These are phyloP conservation scores for Misgurnus anguillicaudatus DNA, from an alignment of 2,113 vertebrate genomes.

Conservation along the genomic window DNA sequence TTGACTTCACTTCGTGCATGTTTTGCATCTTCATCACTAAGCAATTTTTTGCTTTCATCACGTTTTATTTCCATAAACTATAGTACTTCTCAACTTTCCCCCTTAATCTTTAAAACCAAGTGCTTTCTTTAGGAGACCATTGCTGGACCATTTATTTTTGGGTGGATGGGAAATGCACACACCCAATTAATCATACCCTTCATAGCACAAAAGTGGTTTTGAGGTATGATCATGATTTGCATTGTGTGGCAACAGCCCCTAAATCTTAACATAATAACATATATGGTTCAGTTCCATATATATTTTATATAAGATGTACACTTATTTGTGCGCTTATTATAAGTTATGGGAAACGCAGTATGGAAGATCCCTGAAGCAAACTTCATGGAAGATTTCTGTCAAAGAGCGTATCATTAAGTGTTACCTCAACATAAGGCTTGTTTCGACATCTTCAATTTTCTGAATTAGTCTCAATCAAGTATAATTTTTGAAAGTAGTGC, in stretches of 20 bases:
- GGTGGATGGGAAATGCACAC: conserved; percentile 73
- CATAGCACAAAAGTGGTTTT: conserved; percentile 59
- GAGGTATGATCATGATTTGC: conserved; percentile 64
- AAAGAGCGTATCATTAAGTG: conserved; percentile 70
- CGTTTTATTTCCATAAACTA: conserved; percentile 66
- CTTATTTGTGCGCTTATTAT: conserved; percentile 27
- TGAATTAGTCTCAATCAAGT: conserved; percentile 75
- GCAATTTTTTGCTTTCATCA: conserved; percentile 61
- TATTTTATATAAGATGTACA: conserved; percentile 42
- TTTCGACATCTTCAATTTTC: conserved; percentile 62
- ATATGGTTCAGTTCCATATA: conserved; percentile 53
- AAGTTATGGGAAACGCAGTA: conserved; percentile 23
- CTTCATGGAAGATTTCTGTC: conserved; percentile 62
- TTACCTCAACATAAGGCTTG: conserved; percentile 56
- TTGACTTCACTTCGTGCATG: background rate
- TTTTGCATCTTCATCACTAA: conserved; percentile 61
- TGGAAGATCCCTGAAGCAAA: conserved; percentile 57
- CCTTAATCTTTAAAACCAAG: background rate
- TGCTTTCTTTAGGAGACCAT: background rate
- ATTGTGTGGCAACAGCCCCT: conserved; percentile 46
- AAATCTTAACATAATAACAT: conserved; percentile 49
- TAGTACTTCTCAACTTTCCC: conserved; percentile 8
- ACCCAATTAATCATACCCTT: conserved; percentile 78
- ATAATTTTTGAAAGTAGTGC: conserved; percentile 76
- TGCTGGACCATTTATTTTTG: conserved; percentile 7